These are phyloP conservation scores for Rhingia campestris DNA, from an alignment of 2,888 invertebrate species.

Conservation along the genomic window DNA sequence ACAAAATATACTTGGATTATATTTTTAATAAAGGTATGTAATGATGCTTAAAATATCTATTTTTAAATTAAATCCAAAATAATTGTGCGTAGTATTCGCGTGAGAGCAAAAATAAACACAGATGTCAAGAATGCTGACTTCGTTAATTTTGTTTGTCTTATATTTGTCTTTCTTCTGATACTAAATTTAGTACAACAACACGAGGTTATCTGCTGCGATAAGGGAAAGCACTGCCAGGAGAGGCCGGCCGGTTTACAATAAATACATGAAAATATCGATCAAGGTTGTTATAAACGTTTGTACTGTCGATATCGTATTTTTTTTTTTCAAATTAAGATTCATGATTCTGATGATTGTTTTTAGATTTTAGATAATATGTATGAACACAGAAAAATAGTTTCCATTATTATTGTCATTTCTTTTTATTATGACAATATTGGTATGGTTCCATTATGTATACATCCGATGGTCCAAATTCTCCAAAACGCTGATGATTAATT, in stretches of 20 bases:
- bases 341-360: too few species aligned
- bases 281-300: conserved; percentile 31
- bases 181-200: conserved; percentile 53
- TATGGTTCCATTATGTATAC: too few species aligned
- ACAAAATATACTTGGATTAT: neutral
- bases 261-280: conserved; percentile 36
- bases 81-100: conserved; percentile 3
- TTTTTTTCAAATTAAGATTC: neutral
- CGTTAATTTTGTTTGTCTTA: conserved; percentile 8
- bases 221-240: conserved; percentile 41
- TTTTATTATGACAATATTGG: too few species aligned
- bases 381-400: neutral
- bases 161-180: conserved; percentile 18
- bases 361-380: neutral
- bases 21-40: neutral
- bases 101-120: conserved; percentile 36
- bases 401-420: too few species aligned
- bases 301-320: neutral
- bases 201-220: conserved; percentile 48
- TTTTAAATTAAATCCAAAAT: conserved; percentile 20
- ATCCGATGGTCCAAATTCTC: too few species aligned
- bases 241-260: conserved; percentile 14
- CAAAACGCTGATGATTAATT: too few species aligned
- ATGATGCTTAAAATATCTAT: neutral
- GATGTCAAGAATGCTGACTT: conserved; percentile 41